phyloP scores from a whole-genome alignment of 2,797 vertebrate genomes.

The Anolis apletophallus region DNA sequence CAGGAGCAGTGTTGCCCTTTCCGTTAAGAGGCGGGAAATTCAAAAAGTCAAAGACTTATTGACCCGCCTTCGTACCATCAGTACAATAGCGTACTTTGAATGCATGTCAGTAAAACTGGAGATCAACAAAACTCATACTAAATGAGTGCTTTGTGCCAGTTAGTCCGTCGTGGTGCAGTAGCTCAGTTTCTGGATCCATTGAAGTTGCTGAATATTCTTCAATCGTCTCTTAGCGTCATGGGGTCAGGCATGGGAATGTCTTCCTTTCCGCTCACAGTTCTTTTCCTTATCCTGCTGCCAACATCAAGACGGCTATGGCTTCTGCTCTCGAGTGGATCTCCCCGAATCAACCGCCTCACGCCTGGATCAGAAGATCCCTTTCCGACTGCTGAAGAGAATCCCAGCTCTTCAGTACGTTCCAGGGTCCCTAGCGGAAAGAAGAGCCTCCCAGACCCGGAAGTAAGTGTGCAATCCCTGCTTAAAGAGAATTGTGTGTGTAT shows the following conservation, averaged over 20 bases:
- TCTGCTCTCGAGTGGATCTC: constrained; percentile 77
- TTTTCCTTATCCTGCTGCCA: constrained; percentile 55
- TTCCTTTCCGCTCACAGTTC: constrained; percentile 38
- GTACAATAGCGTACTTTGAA: no score
- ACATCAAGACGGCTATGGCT: constrained; percentile 75
- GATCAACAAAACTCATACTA: neutral
- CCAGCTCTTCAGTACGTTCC: constrained; percentile 68
- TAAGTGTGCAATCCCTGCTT: constrained; percentile 26
- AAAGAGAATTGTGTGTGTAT: no score
- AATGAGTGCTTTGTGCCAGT: neutral
- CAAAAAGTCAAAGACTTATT: no score
- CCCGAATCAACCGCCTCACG: constrained; percentile 63
- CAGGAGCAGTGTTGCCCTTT: no score
- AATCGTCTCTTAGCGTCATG: neutral
- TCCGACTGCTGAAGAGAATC: constrained; percentile 73
- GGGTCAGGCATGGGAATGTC: neutral
- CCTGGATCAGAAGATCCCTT: constrained; percentile 76
- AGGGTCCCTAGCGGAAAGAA: constrained; percentile 62
- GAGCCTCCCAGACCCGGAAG: constrained; percentile 68
- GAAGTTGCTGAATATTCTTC: no score
- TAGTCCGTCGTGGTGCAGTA: neutral
- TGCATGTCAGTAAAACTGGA: neutral
- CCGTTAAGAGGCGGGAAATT: no score
- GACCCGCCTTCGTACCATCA: no score
- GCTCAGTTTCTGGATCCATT: neutral